Percentiles rank a stretch among this genome's conserved stretches.
phyloP scores from a whole-genome alignment of 2,113 vertebrate species.

The Ginglymostoma cirratum region DNA sequence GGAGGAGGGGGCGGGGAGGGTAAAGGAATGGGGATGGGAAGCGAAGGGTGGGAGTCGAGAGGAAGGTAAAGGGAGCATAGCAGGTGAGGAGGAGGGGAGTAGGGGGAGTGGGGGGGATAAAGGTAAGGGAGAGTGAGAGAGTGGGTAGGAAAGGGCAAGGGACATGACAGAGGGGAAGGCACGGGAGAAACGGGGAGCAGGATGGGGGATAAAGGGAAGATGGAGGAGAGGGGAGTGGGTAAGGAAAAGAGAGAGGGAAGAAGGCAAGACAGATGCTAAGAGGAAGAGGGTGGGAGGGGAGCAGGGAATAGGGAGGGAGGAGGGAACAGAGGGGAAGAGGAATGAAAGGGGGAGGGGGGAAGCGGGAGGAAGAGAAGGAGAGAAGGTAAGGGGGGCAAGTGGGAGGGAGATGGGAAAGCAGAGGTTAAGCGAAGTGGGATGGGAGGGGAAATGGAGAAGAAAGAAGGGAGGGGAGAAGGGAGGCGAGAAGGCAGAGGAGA shows the following conservation, averaged over 20 bases:
- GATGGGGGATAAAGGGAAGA: background rate
- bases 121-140: background rate
- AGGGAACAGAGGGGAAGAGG: background rate
- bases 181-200: background rate
- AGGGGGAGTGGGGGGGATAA: background rate
- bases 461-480: background rate
- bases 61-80: background rate
- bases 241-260: background rate
- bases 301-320: background rate
- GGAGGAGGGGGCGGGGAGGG: accelerated
- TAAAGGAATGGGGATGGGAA: background rate
- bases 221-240: background rate
- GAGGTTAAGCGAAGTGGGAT: background rate
- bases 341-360: too few species aligned
- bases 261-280: too few species aligned
- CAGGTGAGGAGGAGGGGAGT: background rate
- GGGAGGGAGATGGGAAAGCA: background rate
- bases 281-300: background rate
- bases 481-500: background rate
- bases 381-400: background rate
- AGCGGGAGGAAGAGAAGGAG: too few species aligned
- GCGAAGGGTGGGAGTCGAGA: background rate
- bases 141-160: background rate
- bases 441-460: background rate
- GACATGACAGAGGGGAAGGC: too few species aligned